Evolutionary conservation across 2,113 vertebrate species (phyloP), one percentile per base, ranked within the genome.

Genomic region (Tenrec ecaudatus): DNA sequence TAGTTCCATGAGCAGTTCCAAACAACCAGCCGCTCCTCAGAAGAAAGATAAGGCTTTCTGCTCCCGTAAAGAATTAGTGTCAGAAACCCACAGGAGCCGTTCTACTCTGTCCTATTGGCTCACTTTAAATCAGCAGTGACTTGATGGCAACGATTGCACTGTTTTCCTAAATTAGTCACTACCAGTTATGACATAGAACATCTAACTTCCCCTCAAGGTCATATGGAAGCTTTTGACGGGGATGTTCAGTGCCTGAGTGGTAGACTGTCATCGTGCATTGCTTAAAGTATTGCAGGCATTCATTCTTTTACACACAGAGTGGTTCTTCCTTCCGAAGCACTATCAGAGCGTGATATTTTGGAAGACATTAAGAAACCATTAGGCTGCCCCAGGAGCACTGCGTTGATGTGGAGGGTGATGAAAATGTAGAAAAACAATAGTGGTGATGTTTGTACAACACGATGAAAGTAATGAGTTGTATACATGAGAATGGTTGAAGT

Each of bases 191-290:
- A 77, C 69, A 11, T 64, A 66, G 29, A 10, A 6, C 10, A 47
- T 47, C 5, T 47, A 5, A 10, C 47, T 88, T 93, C 66, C 90
- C 58, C 66, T 90, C 57, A 38, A 57, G 88, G 82, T 38, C 79
- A 22, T 85, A 69, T 93, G 69, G 23, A 77, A 93, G 66, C 38
- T 84, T 91, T 89, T 57, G 71, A 84, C 53, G 68, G 81, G 79
- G 20, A 4, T 23, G 17, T 53, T 77, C 53, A 66, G 31, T 80
- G 17, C 31, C 36, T 81, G 57, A 40, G 27, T 58, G 22, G 82
- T 11, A 73, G 83, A 47, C 33, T 66, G 27, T 73, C 36, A 47
- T 31, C 43, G 23, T 57, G n/a, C 73, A 75, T 64, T 66, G 6
- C 8, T n/a, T 71, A 33, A 33, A 33, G 25, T 31, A 57, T 11